Evolutionary conservation across 1,140 invertebrate species (phyloP), one percentile per base, ranked within the genome.

Genomic region (Pinna nobilis): DNA sequence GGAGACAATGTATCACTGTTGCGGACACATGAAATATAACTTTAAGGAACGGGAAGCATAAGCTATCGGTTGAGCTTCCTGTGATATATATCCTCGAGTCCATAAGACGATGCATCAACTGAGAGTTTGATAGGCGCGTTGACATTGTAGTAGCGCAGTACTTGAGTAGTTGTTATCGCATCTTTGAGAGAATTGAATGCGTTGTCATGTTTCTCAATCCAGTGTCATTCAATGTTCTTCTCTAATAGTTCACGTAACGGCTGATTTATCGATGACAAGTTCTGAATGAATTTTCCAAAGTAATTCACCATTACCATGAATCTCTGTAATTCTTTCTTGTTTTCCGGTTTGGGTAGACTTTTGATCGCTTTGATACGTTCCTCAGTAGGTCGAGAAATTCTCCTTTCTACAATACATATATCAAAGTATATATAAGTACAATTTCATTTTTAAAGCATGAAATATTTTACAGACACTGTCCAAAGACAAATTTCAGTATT

Each of bases 41-140:
- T 59, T 59, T 4, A 59, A 32, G 15, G 55, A 23, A 33, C 55
- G 30, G 7, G 55, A 59, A 33, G 55, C 32, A 33, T 59, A 59
- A 33, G 55, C 55, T n/a, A 59, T 41, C 5, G 87, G 74, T 78
- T 77, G 87, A 82, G 3, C 51, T 89, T 79, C 71, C 91, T 90
- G 11, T 89, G 51, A 2, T 91, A 53, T 13, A 87, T 83, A 1
- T 32, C 84, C n/a, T 88, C 89, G 11, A 91, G 65, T 1, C 87
- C 89, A 32, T 78, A 25, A 11, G 66, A 70, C 18, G 67, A 77
- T 7, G 77, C 72, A 73, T 84, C 81, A 33, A 63, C 53, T 23
- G 51, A 53, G n/a, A 79, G 23, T 23, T 18, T 61, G 9, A 67
- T 20, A 28, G 79, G 91, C 86, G 47, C 82, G 79, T 25, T 70